Conservation (phyloP, 1,140 invertebrate genomes). For the Drosophila lini region DNA sequence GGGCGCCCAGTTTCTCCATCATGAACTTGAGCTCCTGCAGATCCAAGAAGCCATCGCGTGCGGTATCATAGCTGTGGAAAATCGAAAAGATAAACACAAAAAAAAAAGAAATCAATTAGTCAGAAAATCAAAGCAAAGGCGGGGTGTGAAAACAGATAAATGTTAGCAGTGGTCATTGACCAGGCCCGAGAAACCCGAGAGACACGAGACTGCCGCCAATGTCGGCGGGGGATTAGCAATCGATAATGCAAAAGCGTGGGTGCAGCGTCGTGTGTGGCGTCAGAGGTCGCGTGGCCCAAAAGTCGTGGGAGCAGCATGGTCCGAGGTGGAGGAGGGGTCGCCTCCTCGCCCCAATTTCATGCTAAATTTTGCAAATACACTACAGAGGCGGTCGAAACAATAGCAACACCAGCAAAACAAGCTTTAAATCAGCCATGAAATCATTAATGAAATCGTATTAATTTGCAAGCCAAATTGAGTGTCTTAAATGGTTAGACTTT, state of each 20-base stretch:
- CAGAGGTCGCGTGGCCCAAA: conserved; percentile 51
- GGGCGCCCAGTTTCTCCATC: conserved; percentile 98
- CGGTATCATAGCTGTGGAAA: conserved; percentile 93
- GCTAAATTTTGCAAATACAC: conserved; percentile 42
- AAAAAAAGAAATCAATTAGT: conserved; percentile 29
- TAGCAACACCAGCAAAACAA: background rate
- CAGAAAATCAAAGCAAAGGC: conserved; percentile 3
- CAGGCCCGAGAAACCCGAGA: conserved; percentile 6
- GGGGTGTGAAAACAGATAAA: conserved; percentile 8
- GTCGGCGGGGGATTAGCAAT: conserved; percentile 49
- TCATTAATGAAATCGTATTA: background rate
- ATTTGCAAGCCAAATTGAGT: conserved; percentile 1
- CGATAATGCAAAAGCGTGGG: conserved; percentile 60
- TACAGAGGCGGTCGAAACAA: conserved; percentile 17
- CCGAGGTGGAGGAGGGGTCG: background rate
- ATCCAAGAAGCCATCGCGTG: conserved; percentile 94
- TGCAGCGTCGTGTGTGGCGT: conserved; percentile 35
- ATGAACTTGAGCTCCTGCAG: conserved; percentile 95
- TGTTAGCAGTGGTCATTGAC: conserved; percentile 42
- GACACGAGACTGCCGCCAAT: conserved; percentile 42
- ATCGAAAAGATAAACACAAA: conserved; percentile 10
- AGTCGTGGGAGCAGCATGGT: conserved; percentile 8
- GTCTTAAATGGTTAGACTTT: background rate
- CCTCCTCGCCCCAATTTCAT: conserved; percentile 49
- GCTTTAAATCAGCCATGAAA: conserved; percentile 5